phyloP scores from a whole-genome alignment of 1,140 invertebrate genomes.

The Trichomalopsis sarcophagae region DNA sequence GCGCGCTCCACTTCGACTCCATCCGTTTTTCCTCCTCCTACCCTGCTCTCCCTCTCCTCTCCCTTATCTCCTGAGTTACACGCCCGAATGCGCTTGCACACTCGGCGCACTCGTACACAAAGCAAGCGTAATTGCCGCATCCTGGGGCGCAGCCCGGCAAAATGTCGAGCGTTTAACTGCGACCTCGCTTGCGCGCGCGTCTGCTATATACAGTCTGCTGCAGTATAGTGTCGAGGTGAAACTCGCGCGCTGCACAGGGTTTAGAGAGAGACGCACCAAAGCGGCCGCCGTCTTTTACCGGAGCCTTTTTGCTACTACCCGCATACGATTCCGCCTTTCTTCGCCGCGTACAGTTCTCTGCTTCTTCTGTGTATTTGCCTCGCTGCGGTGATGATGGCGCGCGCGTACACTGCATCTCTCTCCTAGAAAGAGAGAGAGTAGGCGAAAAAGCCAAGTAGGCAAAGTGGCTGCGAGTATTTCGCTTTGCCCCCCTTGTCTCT shows the following conservation, averaged over 20 bases:
- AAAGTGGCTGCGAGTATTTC: conserved; percentile 8
- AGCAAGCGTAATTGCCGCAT: conserved; percentile 43
- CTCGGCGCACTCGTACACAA: conserved; percentile 24
- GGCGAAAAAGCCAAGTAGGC: neutral
- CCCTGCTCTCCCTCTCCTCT: neutral
- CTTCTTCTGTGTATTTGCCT: neutral
- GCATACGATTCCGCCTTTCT: neutral
- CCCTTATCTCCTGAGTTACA: conserved; percentile 36
- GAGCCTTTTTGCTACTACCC: neutral
- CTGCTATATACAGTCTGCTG: too few species aligned
- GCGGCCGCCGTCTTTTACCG: neutral
- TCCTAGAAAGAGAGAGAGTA: neutral
- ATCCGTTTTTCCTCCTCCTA: conserved; percentile 36
- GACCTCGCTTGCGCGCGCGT: neutral
- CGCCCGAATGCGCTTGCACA: conserved; percentile 3
- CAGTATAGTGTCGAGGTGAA: too few species aligned
- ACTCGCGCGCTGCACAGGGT: too few species aligned
- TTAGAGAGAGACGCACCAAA: neutral
- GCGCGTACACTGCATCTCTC: too few species aligned
- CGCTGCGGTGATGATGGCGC: neutral
- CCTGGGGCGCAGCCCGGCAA: neutral
- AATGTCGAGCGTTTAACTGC: conserved; percentile 30
- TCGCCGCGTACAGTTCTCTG: neutral
- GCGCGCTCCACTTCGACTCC: conserved; percentile 1
- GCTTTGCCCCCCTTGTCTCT: neutral